Percentiles rank a stretch among this genome's conserved stretches.
These are phyloP conservation scores for Sebastes matsubarae DNA, from an alignment of 2,797 vertebrate species.

Conservation along the genomic window DNA sequence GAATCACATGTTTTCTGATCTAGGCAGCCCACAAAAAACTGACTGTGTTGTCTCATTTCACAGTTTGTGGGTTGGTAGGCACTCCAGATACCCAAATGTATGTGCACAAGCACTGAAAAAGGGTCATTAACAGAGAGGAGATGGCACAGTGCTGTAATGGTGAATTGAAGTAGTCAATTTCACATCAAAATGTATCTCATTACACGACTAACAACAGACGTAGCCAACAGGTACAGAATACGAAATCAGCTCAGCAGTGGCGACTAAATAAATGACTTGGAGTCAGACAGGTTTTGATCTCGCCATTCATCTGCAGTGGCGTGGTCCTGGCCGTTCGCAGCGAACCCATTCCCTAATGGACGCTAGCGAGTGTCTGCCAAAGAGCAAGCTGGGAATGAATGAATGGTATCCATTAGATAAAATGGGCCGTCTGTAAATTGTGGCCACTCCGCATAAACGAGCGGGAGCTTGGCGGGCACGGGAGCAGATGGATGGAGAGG, in stretches of 20 bases:
- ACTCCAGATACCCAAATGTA: too few relatives aligned
- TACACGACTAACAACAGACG: conserved; percentile 4
- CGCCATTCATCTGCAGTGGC: conserved; percentile 65
- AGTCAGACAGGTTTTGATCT: conserved; percentile 67
- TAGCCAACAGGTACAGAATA: conserved; percentile 27
- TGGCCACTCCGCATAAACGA: conserved; percentile 66
- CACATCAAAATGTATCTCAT: conserved; percentile 10
- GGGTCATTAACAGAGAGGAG: neutral
- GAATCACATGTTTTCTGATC: too few relatives aligned
- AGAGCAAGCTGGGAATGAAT: conserved; percentile 70
- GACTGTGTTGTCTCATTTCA: too few relatives aligned
- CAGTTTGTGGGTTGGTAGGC: too few relatives aligned
- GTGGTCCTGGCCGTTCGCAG: conserved; percentile 38
- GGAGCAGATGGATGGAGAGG: conserved; percentile 49
- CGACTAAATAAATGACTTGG: conserved; percentile 55
- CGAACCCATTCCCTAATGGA: conserved; percentile 84
- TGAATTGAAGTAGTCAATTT: conserved; percentile 15
- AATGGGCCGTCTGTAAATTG: conserved; percentile 77
- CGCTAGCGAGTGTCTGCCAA: conserved; percentile 66
- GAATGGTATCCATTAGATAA: conserved; percentile 78
- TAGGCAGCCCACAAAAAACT: too few relatives aligned
- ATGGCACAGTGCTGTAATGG: neutral
- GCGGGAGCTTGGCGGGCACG: conserved; percentile 12
- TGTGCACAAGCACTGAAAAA: too few relatives aligned
- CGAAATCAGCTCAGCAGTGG: conserved; percentile 23